Evolutionary conservation across 2,797 vertebrate genomes (phyloP), one percentile per base, ranked within the genome.

Genomic region (Peromyscus attwateri): DNA sequence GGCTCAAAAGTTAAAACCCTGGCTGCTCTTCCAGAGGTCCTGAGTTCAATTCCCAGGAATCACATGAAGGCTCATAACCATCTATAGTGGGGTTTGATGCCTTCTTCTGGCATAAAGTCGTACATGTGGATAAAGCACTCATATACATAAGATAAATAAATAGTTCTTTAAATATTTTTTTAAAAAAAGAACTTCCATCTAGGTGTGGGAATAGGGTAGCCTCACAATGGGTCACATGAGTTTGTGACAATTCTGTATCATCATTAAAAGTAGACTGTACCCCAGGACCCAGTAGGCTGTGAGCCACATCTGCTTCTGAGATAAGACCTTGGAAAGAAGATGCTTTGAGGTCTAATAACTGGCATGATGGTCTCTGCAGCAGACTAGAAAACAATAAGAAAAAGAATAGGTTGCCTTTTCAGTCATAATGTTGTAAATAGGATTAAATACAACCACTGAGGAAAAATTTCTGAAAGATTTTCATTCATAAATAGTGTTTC

Each of bases 381-480:
- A 79, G 90, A 55, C 49, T 76, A 43, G 49, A 83, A n/a, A 37
- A 55, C 43, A n/a, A 49, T 10, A 82, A 94, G 19, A 84, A 84
- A 55, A 8, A 95, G n/a, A 79, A 89, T 8, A 6, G 12, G 11
- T 5, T 85, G 11, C 37, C 31, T 82, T 92, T 85, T 79, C 46
- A 66, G 10, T 87, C 31, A 71, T 25, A 49, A 73, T 89, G 52
- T 84, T 92, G 92, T 52, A 94, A 95, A 71, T 91, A 83, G 49
- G 6, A 11, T 29, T 87, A 68, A 84, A 70, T 37, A 43, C 90
- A 43, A 83, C 52, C 46, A 6, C 27, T 87, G n/a, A 49, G 10
- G 64, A 43, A 82, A 91, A 94, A 96, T 95, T 73, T 64, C 62
- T 97, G 46, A 89, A 49, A 70, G 17, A 64, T 34, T 98, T 76